Percentiles rank a stretch among this genome's conserved stretches.
Evolutionary conservation across 2,888 invertebrate species (phyloP).

Genomic region (Sphaerophoria taeniata): DNA sequence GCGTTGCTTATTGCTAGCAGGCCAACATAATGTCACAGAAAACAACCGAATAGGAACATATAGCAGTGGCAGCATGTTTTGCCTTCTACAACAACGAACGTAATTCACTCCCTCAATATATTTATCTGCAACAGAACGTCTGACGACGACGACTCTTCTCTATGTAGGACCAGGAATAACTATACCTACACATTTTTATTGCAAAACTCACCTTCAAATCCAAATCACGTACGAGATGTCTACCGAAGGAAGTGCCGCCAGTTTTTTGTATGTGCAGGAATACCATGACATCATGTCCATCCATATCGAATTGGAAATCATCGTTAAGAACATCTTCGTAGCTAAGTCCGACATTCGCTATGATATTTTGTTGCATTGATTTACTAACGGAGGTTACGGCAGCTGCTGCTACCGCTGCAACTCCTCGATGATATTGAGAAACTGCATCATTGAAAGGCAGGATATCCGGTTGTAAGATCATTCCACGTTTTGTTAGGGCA

Average conservation of each 20-base stretch:
- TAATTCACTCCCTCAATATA: not conserved
- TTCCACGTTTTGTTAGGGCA: slow-evolving; percentile 88
- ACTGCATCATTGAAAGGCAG: slow-evolving; percentile 81
- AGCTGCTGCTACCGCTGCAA: slow-evolving; percentile 75
- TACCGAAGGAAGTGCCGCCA: slow-evolving; percentile 98
- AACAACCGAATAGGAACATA: not conserved
- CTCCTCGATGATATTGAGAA: slow-evolving; percentile 71
- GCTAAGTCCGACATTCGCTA: slow-evolving; percentile 86
- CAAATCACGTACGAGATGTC: slow-evolving; percentile 97
- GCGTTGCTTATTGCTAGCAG: not conserved
- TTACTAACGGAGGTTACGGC: slow-evolving; percentile 76
- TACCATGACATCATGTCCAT: slow-evolving; percentile 98
- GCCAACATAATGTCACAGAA: slow-evolving; percentile 1
- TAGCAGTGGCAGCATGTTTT: slow-evolving; percentile 22
- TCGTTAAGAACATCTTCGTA: slow-evolving; percentile 94
- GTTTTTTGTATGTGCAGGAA: slow-evolving; percentile 99
- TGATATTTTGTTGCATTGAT: slow-evolving; percentile 80
- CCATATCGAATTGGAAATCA: slow-evolving; percentile 94
- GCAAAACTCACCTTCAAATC: slow-evolving; percentile 86
- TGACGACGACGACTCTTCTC: no score
- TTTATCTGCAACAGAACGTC: not conserved
- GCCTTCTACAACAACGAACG: not conserved
- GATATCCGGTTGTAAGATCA: slow-evolving; percentile 84
- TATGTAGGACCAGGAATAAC: not conserved
- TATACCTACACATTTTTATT: not conserved